phyloP scores from a whole-genome alignment of 1,140 invertebrate species.

The Zaprionus kolodkinae region DNA sequence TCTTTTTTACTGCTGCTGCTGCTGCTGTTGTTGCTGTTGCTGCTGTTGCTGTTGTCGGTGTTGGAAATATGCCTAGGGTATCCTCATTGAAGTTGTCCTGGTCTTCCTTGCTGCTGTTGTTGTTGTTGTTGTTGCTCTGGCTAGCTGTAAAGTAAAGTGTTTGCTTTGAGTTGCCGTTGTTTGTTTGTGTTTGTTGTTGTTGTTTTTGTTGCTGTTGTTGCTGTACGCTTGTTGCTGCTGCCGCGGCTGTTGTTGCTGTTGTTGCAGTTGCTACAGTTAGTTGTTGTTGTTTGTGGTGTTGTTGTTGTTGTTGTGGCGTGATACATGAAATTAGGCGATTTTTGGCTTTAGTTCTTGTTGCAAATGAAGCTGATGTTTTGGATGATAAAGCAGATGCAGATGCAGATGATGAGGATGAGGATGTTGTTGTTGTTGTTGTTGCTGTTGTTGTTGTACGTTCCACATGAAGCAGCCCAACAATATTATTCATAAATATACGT shows the following conservation, averaged over 20 bases:
- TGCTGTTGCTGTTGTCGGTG: slow-evolving; percentile 32
- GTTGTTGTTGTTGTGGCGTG: slow-evolving; percentile 44
- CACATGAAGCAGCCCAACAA: slow-evolving; percentile 57
- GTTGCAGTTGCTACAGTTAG: slow-evolving; percentile 36
- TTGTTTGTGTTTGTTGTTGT: slow-evolving; percentile 13
- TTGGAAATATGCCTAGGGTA: slow-evolving; percentile 10
- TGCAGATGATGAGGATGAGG: slow-evolving; percentile 14
- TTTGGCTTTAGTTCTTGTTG: slow-evolving; percentile 59
- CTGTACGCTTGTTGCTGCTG: slow-evolving; percentile 8
- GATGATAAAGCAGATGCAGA: slow-evolving; percentile 11
- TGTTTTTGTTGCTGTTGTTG: slow-evolving; percentile 19
- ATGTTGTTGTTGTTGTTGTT: slow-evolving; percentile 33
- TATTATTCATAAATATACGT: slow-evolving; percentile 58
- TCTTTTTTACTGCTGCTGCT: slow-evolving; percentile 19
- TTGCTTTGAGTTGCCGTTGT: slow-evolving; percentile 25
- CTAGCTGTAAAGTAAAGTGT: slow-evolving; percentile 39
- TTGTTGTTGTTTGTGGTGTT: slow-evolving; percentile 20
- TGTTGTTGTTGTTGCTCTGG: slow-evolving; percentile 23
- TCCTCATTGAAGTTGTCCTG: slow-evolving; percentile 19
- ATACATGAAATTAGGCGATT: slow-evolving; percentile 73
- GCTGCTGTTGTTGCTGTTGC: slow-evolving; percentile 26
- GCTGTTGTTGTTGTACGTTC: slow-evolving; percentile 28
- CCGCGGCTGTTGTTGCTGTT: slow-evolving; percentile 16
- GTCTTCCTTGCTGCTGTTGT: slow-evolving; percentile 3
- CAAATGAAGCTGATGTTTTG: slow-evolving; percentile 19